These are phyloP conservation scores for Avahi laniger DNA, from an alignment of 2,797 vertebrate species.

Conservation along the genomic window DNA sequence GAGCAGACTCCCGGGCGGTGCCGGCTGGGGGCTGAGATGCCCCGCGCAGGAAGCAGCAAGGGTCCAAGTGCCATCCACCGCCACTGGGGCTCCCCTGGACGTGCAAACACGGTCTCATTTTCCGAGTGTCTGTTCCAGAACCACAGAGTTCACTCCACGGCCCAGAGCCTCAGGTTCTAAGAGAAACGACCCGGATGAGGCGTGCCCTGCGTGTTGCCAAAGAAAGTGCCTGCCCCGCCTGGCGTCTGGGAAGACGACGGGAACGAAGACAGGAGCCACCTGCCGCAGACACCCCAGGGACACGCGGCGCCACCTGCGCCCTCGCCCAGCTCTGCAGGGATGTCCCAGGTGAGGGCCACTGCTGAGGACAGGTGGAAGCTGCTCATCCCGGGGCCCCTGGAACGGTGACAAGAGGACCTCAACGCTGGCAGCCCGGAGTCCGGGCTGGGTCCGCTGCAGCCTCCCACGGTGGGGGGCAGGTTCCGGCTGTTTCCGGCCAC, in stretches of 20 bases:
- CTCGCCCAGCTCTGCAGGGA: background rate
- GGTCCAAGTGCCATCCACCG: no score
- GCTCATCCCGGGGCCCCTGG: background rate
- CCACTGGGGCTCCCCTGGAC: background rate
- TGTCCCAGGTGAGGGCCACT: background rate
- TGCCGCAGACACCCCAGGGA: background rate
- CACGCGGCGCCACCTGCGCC: rapidly evolving
- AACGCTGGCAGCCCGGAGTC: background rate
- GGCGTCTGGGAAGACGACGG: rapidly evolving
- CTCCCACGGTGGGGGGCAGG: background rate
- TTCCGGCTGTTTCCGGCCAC: background rate
- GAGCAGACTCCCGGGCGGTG: background rate
- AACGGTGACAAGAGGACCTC: rapidly evolving
- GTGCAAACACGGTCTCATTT: background rate
- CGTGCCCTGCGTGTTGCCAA: background rate
- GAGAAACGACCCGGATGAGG: background rate
- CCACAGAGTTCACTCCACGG: background rate
- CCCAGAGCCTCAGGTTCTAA: background rate
- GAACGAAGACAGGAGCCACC: background rate
- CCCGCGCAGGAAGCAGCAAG: background rate
- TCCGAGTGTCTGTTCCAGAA: background rate
- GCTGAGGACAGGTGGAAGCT: background rate
- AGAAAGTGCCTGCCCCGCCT: background rate
- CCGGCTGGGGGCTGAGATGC: background rate
- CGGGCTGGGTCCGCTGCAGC: rapidly evolving